Evolutionary conservation across 2,797 vertebrate genomes (phyloP).

Genomic region (Lacerta viridis): DNA sequence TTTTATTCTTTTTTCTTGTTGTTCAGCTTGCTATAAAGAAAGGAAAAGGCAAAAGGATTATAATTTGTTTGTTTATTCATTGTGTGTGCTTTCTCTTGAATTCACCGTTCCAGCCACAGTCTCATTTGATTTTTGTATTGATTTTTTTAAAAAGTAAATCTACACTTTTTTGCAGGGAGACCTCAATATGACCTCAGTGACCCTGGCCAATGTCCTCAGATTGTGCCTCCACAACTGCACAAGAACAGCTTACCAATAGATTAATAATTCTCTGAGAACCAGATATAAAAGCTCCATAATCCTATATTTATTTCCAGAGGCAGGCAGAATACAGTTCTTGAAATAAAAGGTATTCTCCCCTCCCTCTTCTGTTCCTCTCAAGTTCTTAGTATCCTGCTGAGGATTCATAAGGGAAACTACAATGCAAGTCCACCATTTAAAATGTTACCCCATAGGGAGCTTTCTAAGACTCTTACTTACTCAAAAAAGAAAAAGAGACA

Average conservation of each 20-base stretch:
- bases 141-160: not conserved
- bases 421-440: constrained; percentile 12
- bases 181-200: not conserved
- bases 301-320: constrained; percentile 29
- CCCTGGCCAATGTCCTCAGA: not conserved
- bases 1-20: too few relatives aligned
- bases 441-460: constrained; percentile 1
- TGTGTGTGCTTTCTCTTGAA: not conserved
- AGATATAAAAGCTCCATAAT: constrained; percentile 33
- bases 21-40: too few relatives aligned
- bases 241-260: not conserved
- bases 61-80: not conserved
- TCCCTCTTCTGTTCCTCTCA: constrained; percentile 16
- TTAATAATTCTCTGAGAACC: constrained; percentile 21
- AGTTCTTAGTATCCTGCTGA: not conserved
- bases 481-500: not conserved
- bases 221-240: too few relatives aligned
- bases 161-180: not conserved
- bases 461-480: not conserved
- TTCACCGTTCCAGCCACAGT: not conserved
- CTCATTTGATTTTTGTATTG: not conserved
- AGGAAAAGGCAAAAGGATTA: too few relatives aligned
- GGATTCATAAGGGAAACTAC: constrained; percentile 29
- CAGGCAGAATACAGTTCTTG: not conserved
- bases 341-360: not conserved